A percentile compares a stretch with the other conserved stretches of the same genome.
These are phyloP conservation scores for Dolichoris vasculosae DNA, from an alignment of 1,140 invertebrate species.

Conservation along the genomic window DNA sequence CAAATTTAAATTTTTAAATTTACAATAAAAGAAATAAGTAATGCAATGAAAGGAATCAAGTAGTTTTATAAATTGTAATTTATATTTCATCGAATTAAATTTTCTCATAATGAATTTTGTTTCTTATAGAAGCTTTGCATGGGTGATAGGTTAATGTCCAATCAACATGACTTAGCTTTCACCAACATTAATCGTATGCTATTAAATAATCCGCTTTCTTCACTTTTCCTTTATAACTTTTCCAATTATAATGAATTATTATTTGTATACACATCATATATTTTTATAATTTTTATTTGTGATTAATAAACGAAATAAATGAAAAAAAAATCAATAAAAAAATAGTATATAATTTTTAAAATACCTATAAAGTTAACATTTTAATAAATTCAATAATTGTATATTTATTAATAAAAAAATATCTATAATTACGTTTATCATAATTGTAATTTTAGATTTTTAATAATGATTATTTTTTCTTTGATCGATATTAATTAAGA, in stretches of 20 bases:
- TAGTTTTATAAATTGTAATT: neutral
- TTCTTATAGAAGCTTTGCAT: neutral
- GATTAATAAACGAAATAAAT: no score
- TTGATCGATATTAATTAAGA: no score
- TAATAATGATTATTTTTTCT: no score
- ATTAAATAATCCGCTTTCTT: constrained; percentile 39
- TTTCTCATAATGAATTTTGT: constrained; percentile 32
- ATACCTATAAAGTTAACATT: no score
- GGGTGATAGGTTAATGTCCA: neutral
- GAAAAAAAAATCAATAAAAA: no score
- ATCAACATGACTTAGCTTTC: constrained; percentile 59
- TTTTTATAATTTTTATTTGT: no score
- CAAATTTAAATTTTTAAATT: no score
- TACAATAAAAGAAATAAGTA: neutral
- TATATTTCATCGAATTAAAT: neutral
- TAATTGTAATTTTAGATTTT: no score
- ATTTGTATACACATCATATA: no score
- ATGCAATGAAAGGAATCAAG: neutral
- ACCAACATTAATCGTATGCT: constrained; percentile 39
- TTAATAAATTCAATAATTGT: no score
- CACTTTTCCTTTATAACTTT: constrained; percentile 16
- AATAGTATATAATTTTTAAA: no score
- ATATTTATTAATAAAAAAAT: no score
- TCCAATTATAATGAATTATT: constrained; percentile 13
- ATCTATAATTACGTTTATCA: neutral